Evolutionary conservation across 2,113 vertebrate species (phyloP).

Genomic region (Rhynchopsitta pachyrhyncha): DNA sequence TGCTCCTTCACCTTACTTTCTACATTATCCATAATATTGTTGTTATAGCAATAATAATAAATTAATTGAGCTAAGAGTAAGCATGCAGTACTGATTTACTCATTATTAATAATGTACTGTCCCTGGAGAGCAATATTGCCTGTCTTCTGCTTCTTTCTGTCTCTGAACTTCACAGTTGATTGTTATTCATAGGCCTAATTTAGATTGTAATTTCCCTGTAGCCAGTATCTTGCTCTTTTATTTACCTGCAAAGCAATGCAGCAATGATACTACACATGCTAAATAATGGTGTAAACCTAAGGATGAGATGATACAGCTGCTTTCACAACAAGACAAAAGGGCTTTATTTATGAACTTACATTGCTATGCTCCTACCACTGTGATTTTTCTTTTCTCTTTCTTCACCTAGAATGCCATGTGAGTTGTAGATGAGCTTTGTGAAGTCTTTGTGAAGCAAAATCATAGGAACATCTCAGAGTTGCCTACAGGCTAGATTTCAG

Average conservation of each 20-base stretch:
- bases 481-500: background rate
- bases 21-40: background rate
- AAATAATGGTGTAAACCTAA: background rate
- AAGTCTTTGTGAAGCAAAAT: background rate
- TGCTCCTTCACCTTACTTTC: background rate
- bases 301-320: background rate
- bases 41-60: background rate
- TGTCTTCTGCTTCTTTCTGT: background rate
- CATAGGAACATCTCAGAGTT: background rate
- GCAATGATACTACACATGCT: background rate
- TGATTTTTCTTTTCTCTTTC: background rate
- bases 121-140: background rate
- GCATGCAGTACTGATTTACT: background rate
- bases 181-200: background rate
- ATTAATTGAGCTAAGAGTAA: background rate
- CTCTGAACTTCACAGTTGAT: background rate
- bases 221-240: background rate
- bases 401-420: background rate
- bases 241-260: background rate
- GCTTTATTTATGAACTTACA: background rate
- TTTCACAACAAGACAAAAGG: background rate
- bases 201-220: background rate
- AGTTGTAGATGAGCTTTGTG: background rate
- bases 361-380: background rate
- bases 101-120: background rate